Conservation (phyloP, 2,888 invertebrate species). For the Trisateles emortualis region DNA sequence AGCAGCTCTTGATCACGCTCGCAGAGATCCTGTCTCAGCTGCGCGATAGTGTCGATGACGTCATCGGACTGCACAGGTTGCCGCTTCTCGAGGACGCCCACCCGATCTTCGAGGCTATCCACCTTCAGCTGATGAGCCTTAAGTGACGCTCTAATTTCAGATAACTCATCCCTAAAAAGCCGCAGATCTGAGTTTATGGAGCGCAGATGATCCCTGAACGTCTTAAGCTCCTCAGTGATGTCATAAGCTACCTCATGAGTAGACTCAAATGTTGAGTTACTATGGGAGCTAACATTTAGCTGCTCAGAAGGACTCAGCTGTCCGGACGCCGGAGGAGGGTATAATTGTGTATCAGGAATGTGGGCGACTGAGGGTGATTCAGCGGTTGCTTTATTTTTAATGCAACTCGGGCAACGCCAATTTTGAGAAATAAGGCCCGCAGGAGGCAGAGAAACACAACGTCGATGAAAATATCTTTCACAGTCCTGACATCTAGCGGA, state of each 20-base stretch:
- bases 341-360: not conserved
- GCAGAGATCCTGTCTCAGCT: constrained; percentile 3
- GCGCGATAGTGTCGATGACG: not conserved
- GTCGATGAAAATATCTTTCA: too few species aligned
- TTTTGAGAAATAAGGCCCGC: not conserved
- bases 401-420: not conserved
- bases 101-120: not conserved
- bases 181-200: not conserved
- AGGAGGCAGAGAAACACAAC: not conserved
- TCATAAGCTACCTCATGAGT: not conserved
- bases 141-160: not conserved
- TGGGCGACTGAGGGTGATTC: too few species aligned
- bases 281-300: too few species aligned
- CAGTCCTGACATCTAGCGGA: too few species aligned
- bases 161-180: not conserved
- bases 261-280: not conserved
- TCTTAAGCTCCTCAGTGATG: not conserved
- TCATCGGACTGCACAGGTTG: not conserved
- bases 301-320: too few species aligned
- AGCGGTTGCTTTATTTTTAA: too few species aligned
- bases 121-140: not conserved
- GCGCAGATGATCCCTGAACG: not conserved
- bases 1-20: constrained; percentile 19
- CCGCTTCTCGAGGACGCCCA: not conserved
- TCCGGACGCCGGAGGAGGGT: not conserved